Conservation (phyloP, 2,797 vertebrate genomes). For the Microtus agrestis region DNA sequence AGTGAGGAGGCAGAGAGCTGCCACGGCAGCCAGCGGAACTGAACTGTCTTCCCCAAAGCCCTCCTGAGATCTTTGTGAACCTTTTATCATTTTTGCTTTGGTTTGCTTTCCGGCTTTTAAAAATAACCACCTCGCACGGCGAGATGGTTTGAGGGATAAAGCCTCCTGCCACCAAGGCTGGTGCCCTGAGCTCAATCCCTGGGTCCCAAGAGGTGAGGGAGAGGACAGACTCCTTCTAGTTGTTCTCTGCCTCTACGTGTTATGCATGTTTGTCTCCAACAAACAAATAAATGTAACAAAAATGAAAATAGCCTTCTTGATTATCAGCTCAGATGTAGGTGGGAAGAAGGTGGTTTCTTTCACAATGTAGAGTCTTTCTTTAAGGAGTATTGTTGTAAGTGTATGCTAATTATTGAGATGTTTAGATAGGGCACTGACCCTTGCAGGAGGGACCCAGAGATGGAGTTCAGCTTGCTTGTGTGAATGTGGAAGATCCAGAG, state of each 20-base stretch:
- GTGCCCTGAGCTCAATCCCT: neutral
- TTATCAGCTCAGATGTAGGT: neutral
- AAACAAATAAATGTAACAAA: neutral
- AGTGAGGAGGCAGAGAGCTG: neutral
- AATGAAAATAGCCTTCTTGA: neutral
- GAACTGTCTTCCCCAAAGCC: neutral
- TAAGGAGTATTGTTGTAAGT: neutral
- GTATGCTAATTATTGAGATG: neutral
- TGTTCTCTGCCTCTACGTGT: neutral
- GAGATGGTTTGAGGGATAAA: neutral
- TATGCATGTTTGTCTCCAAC: neutral
- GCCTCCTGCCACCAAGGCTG: neutral
- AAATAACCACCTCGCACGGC: neutral
- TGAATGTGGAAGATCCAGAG: neutral
- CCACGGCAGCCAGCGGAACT: neutral
- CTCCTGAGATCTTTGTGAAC: neutral
- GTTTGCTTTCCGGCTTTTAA: neutral
- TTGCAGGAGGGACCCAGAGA: conserved; percentile 15
- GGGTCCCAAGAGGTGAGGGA: neutral
- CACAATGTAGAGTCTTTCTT: neutral
- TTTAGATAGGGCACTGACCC: neutral
- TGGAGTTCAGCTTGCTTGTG: neutral
- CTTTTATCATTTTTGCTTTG: neutral
- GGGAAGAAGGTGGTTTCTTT: neutral
- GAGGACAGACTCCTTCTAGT: neutral